These are phyloP conservation scores for Zosterops lateralis DNA, from an alignment of 2,113 vertebrate species.

Conservation along the genomic window DNA sequence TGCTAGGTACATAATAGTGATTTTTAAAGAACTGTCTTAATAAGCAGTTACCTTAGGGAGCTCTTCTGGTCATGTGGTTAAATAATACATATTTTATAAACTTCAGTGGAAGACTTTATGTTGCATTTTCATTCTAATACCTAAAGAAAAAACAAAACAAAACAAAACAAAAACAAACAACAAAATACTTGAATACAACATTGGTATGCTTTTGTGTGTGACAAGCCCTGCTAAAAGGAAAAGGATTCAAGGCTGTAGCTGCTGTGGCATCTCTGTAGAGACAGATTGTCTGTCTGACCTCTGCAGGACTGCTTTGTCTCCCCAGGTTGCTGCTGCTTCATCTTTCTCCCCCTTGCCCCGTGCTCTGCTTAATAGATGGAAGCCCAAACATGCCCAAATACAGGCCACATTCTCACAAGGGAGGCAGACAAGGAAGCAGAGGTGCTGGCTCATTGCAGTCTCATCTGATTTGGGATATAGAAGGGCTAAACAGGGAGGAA, in stretches of 20 bases:
- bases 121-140: neutral
- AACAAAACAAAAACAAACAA: neutral
- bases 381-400: neutral
- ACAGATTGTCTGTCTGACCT: neutral
- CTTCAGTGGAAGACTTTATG: slow-evolving; percentile 5
- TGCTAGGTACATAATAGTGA: slow-evolving; percentile 44
- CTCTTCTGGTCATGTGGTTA: slow-evolving; percentile 13
- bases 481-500: neutral
- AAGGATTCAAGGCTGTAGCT: neutral
- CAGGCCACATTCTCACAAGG: neutral
- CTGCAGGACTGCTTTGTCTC: neutral
- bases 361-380: neutral
- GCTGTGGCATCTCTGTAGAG: neutral
- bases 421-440: neutral
- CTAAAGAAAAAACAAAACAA: neutral
- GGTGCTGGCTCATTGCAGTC: neutral
- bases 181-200: neutral
- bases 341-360: neutral
- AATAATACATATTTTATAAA: slow-evolving; percentile 50
- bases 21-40: slow-evolving; percentile 57
- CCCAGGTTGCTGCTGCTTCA: neutral
- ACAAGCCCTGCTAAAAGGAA: neutral
- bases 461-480: neutral
- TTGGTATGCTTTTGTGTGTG: neutral
- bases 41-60: slow-evolving; percentile 24